Evolutionary conservation across 1,140 invertebrate species (phyloP), one percentile per base, ranked within the genome.

Genomic region (Mercenaria mercenaria): DNA sequence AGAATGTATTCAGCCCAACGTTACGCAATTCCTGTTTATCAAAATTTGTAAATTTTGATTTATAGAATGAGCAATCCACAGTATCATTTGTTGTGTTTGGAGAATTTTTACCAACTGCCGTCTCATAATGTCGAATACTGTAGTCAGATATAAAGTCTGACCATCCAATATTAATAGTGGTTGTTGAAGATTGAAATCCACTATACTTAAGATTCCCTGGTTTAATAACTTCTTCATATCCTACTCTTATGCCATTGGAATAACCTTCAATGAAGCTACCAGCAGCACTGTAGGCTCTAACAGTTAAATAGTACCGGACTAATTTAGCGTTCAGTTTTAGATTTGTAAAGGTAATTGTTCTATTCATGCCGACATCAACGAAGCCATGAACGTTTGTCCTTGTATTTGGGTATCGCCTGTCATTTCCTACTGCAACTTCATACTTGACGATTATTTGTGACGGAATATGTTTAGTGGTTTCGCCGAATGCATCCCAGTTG

Each of bases 191-290:
- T 47, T 84, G 59, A 64, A 41, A 84, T 84, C n/a, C 15, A 26
- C 43, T 43, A 47, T 26, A 10, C 8, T 18, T 29, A 23, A 84
- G 13, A 1, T 11, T 26, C 4, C 81, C 81, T 29, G 59, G n/a
- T 1, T 32, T 69, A 15, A 84, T 34, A 1, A 11, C 61, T 18
- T 84, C 81, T 11, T 67, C 18, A 84, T 26, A 84, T 3, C 81
- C 81, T 41, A 84, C 81, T n/a, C 81, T 34, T 84, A 84, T 84
- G 29, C 81, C 81, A 50, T 84, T 84, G 0, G 59, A 67, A 47
- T 84, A 84, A 32, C 59, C 81, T 69, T 84, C 81, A 13, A 20
- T n/a, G 26, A 69, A 84, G 26, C 61, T 41, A 41, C 81, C 81
- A 43, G 81, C 61, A 13, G 4, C 11, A 41, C 59, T 84, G n/a